Percentiles rank a stretch among this genome's conserved stretches.
Evolutionary conservation across 2,797 vertebrate species (phyloP).

Genomic region (Neostethus bicornis): DNA sequence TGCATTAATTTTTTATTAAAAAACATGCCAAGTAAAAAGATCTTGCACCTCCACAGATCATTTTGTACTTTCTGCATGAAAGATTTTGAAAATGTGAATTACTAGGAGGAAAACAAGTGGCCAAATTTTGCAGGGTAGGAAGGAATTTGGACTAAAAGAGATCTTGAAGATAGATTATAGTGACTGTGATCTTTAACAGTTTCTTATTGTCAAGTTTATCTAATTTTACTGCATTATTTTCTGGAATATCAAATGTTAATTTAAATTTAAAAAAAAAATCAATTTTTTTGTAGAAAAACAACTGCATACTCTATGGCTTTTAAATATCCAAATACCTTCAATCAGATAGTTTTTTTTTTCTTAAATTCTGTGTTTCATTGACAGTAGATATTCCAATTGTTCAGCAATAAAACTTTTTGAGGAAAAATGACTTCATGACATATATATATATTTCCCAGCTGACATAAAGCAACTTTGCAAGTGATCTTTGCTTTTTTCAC

Average conservation of each 20-base stretch:
- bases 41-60: neutral
- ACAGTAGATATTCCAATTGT: neutral
- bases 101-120: neutral
- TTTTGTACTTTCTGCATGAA: neutral
- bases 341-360: no score
- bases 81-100: neutral
- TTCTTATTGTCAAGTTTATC: neutral
- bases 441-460: no score
- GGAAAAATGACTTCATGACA: neutral
- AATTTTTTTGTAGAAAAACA: no score
- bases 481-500: neutral
- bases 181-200: constrained; percentile 30
- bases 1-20: no score
- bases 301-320: no score
- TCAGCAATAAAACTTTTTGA: neutral
- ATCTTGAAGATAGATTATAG: constrained; percentile 22
- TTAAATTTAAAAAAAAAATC: no score
- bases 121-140: neutral
- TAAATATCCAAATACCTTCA: no score
- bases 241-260: no score
- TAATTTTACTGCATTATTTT: no score
- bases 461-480: neutral
- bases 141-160: neutral
- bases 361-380: no score
- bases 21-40: neutral